A percentile compares a stretch with the other conserved stretches of the same genome.
These are phyloP conservation scores for Poeciliopsis occidentalis DNA, from an alignment of 2,113 vertebrate genomes.

Conservation along the genomic window DNA sequence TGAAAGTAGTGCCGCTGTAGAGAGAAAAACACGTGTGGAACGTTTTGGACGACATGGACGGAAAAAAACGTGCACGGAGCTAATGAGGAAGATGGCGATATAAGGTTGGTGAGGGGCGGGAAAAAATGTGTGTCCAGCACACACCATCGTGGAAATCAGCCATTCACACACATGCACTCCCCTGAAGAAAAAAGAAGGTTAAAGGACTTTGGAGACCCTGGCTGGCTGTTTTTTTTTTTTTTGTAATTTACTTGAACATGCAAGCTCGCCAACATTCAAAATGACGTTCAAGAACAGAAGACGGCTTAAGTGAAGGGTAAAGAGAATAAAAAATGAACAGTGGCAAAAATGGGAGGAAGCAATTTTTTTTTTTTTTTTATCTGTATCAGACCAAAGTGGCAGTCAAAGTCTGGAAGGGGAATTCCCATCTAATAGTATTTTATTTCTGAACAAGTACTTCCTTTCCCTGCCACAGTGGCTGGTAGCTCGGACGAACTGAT, in stretches of 20 bases:
- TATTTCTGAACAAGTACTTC: constrained; percentile 7
- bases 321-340: constrained; percentile 13
- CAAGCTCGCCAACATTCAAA: constrained; percentile 27
- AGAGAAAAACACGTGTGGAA: constrained; percentile 38
- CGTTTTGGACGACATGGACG: constrained; percentile 23
- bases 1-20: constrained; percentile 56
- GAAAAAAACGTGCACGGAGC: constrained; percentile 16
- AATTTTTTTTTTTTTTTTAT: constrained; percentile 30
- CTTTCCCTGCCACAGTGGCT: constrained; percentile 20
- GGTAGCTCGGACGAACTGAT: constrained; percentile 22
- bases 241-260: constrained; percentile 16
- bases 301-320: constrained; percentile 8
- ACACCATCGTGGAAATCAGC: constrained; percentile 53
- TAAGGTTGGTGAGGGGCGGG: constrained; percentile 18
- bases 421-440: constrained; percentile 25
- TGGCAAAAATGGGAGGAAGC: constrained; percentile 35
- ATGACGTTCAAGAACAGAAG: background rate
- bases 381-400: constrained; percentile 36
- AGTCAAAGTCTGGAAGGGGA: background rate
- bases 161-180: constrained; percentile 52
- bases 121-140: constrained; percentile 69
- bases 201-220: constrained; percentile 72
- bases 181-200: constrained; percentile 69
- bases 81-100: constrained; percentile 10
- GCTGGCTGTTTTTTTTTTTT: constrained; percentile 50